Percentiles rank a stretch among this genome's conserved stretches.
These are phyloP conservation scores for Drosophila koepferae DNA, from an alignment of 2,888 invertebrate genomes.

Conservation along the genomic window DNA sequence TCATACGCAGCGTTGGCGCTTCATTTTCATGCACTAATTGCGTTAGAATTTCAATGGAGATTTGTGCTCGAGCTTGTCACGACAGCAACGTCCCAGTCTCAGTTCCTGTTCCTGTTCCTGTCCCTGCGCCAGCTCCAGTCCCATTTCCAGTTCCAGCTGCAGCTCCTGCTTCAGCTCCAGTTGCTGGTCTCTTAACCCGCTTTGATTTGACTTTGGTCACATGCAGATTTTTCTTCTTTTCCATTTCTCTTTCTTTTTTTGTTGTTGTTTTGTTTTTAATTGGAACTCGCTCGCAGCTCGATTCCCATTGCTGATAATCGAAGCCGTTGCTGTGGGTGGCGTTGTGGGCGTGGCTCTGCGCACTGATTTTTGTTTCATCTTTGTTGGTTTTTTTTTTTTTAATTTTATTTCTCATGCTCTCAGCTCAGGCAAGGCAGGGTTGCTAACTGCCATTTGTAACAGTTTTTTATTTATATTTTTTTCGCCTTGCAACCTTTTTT, in stretches of 20 bases:
- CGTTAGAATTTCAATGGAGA: constrained; percentile 75
- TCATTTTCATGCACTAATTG: constrained; percentile 79
- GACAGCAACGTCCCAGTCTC: neutral
- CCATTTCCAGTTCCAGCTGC: no score
- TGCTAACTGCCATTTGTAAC: constrained; percentile 59
- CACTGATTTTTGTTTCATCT: constrained; percentile 56
- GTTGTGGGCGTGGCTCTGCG: constrained; percentile 36
- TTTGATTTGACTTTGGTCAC: constrained; percentile 75
- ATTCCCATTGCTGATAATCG: constrained; percentile 49
- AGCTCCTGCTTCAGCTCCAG: neutral
- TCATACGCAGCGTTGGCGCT: constrained; percentile 76
- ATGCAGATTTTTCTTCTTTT: constrained; percentile 58
- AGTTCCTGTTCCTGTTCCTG: neutral
- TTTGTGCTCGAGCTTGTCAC: constrained; percentile 11
- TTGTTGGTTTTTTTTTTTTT: neutral
- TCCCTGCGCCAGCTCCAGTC: neutral
- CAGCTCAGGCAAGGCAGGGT: constrained; percentile 25
- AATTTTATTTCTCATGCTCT: constrained; percentile 2
- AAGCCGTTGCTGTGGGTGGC: constrained; percentile 22
- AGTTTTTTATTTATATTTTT: constrained; percentile 36
- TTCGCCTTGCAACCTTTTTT: constrained; percentile 56
- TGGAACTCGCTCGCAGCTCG: constrained; percentile 58
- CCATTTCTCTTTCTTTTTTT: neutral
- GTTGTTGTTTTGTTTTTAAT: constrained; percentile 63
- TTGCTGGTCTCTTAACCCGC: constrained; percentile 27